Conservation (phyloP, 2,797 vertebrate species). For the Mionectes olivaceus region DNA sequence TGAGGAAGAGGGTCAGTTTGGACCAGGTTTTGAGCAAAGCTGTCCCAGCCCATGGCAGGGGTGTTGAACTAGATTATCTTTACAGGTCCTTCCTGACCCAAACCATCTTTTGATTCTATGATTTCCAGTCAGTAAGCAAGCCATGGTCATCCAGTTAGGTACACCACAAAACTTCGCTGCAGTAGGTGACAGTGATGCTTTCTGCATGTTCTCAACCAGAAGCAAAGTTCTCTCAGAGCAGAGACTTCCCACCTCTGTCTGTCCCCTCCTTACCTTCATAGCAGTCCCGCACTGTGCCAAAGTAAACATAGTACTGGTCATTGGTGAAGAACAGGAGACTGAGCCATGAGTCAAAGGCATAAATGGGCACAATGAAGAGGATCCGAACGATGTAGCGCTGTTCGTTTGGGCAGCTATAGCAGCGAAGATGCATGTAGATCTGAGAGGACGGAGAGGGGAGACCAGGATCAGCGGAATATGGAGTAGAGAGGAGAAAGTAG, state of each 20-base stretch:
- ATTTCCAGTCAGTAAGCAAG: not conserved
- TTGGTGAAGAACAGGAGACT: conserved; percentile 99
- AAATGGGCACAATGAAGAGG: conserved; percentile 98
- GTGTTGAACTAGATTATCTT: not conserved
- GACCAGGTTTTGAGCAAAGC: not conserved
- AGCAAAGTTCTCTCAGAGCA: not conserved
- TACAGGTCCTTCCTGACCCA: not conserved
- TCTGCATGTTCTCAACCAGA: not conserved
- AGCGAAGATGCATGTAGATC: conserved; percentile 99
- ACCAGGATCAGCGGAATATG: not conserved
- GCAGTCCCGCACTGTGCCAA: conserved; percentile 94
- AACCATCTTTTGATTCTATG: not conserved
- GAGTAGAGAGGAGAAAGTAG: not conserved
- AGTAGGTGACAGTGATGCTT: not conserved
- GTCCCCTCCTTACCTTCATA: conserved; percentile 88
- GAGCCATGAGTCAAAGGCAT: conserved; percentile 98
- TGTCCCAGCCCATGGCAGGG: not conserved
- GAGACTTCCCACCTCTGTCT: not conserved
- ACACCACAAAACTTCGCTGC: not conserved
- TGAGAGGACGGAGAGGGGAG: conserved; percentile 39
- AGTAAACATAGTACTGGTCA: conserved; percentile 98
- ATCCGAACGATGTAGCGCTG: conserved; percentile 97
- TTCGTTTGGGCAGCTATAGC: conserved; percentile 93
- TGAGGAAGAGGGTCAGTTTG: not conserved
- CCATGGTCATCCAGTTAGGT: not conserved